Conservation (phyloP, 1,140 invertebrate genomes). For the Lycorma delicatula region DNA sequence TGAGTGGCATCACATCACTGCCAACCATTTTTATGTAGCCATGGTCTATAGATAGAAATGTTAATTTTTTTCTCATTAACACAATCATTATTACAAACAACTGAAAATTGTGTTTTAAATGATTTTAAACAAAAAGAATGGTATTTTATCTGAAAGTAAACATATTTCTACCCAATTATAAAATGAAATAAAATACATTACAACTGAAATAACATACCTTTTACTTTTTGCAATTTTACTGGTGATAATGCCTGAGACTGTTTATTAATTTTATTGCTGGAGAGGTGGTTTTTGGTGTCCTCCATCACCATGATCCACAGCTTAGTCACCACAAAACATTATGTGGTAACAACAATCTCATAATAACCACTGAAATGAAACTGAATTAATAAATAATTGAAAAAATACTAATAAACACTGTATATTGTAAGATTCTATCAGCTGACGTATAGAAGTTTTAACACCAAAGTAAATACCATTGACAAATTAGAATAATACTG, state of each 20-base stretch:
- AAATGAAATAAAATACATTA: no score
- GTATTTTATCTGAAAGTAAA: no score
- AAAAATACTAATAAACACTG: background rate
- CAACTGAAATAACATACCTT: constrained; percentile 23
- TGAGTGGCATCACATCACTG: no score
- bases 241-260: constrained; percentile 19
- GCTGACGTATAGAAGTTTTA: background rate
- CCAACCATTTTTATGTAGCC: no score
- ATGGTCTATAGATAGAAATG: no score
- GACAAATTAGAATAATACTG: background rate
- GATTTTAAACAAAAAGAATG: no score
- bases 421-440: background rate
- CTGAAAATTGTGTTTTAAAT: no score
- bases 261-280: constrained; percentile 13
- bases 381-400: background rate
- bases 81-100: no score
- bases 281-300: constrained; percentile 10
- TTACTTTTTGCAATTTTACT: constrained; percentile 28
- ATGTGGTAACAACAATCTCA: background rate
- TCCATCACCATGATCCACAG: constrained; percentile 12
- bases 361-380: background rate
- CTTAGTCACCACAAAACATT: background rate
- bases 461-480: background rate
- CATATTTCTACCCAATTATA: no score
- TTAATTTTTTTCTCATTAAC: no score